These are phyloP conservation scores for Orthosia gothica DNA, from an alignment of 2,888 invertebrate species.

Conservation along the genomic window DNA sequence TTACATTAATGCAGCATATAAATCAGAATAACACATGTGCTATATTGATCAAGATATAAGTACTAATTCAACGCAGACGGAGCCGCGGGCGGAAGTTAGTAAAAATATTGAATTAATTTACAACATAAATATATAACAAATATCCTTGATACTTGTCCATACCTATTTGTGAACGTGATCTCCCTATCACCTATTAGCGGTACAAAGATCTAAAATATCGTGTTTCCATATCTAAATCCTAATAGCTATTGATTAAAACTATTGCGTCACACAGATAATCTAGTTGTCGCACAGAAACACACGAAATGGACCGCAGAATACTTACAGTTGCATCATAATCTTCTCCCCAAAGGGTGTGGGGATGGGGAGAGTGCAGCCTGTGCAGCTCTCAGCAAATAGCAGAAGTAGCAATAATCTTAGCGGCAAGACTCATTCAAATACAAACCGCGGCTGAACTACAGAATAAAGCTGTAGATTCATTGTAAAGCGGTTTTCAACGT, in stretches of 20 bases:
- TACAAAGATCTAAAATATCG: constrained; percentile 12
- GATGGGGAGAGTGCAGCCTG: constrained; percentile 13
- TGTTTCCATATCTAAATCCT: constrained; percentile 33
- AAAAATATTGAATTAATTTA: too few species aligned
- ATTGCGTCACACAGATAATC: constrained; percentile 1
- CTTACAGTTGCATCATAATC: constrained; percentile 26
- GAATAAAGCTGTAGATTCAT: constrained; percentile 49
- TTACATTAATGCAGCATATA: too few species aligned
- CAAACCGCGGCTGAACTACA: constrained; percentile 39
- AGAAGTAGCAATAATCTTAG: constrained; percentile 58
- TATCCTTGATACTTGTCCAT: not conserved
- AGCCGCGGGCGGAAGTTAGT: too few species aligned
- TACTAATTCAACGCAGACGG: too few species aligned
- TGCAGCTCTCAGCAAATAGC: constrained; percentile 38
- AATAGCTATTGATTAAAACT: constrained; percentile 17
- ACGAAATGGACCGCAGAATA: not conserved
- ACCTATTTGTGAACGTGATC: not conserved
- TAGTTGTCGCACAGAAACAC: not conserved
- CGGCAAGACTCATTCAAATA: constrained; percentile 35
- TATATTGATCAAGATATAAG: too few species aligned
- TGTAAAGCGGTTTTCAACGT: constrained; percentile 11
- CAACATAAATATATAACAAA: not conserved
- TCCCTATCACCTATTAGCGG: not conserved
- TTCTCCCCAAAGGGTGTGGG: not conserved
- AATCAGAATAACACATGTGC: too few species aligned